These are phyloP conservation scores for Dinothrombium tinctorium DNA, from an alignment of 1,140 invertebrate genomes.

Conservation along the genomic window DNA sequence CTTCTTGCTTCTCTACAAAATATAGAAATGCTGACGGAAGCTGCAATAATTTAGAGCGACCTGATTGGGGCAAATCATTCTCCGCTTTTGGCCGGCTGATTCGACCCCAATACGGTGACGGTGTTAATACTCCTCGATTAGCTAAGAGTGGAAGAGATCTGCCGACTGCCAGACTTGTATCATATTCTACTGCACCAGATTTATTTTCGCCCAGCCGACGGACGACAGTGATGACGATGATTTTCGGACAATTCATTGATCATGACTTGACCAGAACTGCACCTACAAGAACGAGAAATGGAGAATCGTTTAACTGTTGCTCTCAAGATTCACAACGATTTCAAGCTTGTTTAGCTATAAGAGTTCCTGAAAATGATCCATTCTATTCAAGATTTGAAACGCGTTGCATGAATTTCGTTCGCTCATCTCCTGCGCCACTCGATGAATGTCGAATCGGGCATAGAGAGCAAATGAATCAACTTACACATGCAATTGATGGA, in stretches of 20 bases:
- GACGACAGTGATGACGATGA: slow-evolving; percentile 76
- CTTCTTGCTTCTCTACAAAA: background rate
- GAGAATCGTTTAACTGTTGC: slow-evolving; percentile 1
- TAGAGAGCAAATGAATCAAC: slow-evolving; percentile 40
- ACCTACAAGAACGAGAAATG: background rate
- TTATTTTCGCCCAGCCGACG: background rate
- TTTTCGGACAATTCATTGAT: slow-evolving; percentile 95
- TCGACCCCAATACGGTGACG: background rate
- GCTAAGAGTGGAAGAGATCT: slow-evolving; percentile 9
- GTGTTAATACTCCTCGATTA: background rate
- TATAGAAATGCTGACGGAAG: slow-evolving; percentile 76
- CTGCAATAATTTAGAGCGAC: slow-evolving; percentile 80
- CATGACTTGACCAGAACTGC: slow-evolving; percentile 38
- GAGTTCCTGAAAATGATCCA: slow-evolving; percentile 18
- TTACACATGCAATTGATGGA: slow-evolving; percentile 42
- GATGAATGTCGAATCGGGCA: slow-evolving; percentile 19
- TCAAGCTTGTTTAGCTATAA: slow-evolving; percentile 18
- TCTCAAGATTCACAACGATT: background rate
- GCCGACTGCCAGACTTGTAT: slow-evolving; percentile 13
- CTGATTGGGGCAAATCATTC: slow-evolving; percentile 75
- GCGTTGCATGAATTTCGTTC: slow-evolving; percentile 21
- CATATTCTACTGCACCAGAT: background rate
- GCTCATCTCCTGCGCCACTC: slow-evolving; percentile 13
- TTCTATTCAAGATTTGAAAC: slow-evolving; percentile 17
- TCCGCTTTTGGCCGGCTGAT: slow-evolving; percentile 32